Percentiles rank a stretch among this genome's conserved stretches.
Evolutionary conservation across 2,888 invertebrate species (phyloP).

Genomic region (Meghimatium bilineatum): DNA sequence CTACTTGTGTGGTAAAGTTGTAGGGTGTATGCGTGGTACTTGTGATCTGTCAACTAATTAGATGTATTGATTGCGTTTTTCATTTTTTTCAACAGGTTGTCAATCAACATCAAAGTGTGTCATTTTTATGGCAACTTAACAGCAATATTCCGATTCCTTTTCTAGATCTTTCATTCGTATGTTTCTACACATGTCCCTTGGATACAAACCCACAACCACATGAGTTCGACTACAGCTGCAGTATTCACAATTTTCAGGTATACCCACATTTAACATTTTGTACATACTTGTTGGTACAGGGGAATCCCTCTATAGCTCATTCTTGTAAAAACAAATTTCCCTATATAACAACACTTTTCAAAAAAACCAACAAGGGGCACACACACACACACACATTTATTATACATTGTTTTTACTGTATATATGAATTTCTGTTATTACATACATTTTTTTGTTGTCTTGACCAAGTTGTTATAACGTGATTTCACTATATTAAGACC

Average conservation of each 20-base stretch:
- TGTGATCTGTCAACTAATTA: neutral
- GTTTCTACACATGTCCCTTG: constrained; percentile 79
- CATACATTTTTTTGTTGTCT: too few relatives aligned
- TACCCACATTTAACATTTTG: neutral
- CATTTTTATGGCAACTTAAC: constrained; percentile 90
- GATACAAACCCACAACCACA: constrained; percentile 60
- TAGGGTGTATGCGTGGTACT: neutral
- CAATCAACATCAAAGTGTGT: constrained; percentile 85
- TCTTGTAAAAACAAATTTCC: too few relatives aligned
- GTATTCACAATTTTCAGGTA: constrained; percentile 41
- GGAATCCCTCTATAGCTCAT: constrained; percentile 13
- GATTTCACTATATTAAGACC: too few relatives aligned
- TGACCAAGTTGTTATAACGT: too few relatives aligned
- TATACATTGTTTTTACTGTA: too few relatives aligned
- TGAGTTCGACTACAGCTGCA: constrained; percentile 37
- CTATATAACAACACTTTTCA: too few relatives aligned
- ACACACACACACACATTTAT: too few relatives aligned
- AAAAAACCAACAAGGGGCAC: too few relatives aligned
- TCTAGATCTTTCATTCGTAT: constrained; percentile 81
- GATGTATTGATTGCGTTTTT: neutral
- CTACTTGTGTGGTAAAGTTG: too few relatives aligned
- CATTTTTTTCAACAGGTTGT: constrained; percentile 80
- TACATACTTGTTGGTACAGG: neutral
- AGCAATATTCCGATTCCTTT: constrained; percentile 59
- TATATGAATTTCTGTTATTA: too few relatives aligned